Evolutionary conservation across 2,797 vertebrate species (phyloP).

Genomic region (Pogonophryne albipinna): DNA sequence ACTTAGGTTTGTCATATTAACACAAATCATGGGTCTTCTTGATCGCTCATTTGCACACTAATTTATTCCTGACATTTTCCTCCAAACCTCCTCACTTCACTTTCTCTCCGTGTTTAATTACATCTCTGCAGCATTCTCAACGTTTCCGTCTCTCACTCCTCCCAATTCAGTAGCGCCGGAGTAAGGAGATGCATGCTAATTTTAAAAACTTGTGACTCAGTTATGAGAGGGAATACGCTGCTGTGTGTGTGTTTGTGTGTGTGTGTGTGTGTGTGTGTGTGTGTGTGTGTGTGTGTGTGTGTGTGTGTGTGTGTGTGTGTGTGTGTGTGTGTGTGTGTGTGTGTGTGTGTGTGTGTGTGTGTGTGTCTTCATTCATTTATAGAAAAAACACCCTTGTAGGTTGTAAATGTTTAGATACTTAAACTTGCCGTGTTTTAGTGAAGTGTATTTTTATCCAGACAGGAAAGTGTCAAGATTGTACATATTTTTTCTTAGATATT

Average conservation of each 20-base stretch:
- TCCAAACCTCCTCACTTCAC: neutral
- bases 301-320: conserved; percentile 1
- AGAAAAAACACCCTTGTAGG: conserved; percentile 1
- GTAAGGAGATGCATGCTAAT: conserved; percentile 30
- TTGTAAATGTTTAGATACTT: too few relatives aligned
- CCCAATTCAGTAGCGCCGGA: neutral
- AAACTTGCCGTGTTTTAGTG: too few relatives aligned
- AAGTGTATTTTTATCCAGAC: neutral
- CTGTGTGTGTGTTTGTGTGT: too few relatives aligned
- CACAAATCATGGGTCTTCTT: too few relatives aligned
- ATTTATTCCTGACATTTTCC: conserved; percentile 23
- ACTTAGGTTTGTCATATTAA: neutral
- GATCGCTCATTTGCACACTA: conserved; percentile 7
- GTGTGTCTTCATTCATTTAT: conserved; percentile 33
- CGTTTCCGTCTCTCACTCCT: conserved; percentile 15
- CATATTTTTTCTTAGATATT: neutral
- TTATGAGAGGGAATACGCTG: conserved; percentile 13
- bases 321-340: conserved; percentile 2
- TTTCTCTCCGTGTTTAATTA: conserved; percentile 12
- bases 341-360: conserved; percentile 2
- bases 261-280: neutral
- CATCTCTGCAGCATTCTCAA: conserved; percentile 8
- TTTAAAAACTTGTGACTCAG: conserved; percentile 13
- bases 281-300: conserved; percentile 1
- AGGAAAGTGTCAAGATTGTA: neutral